Base-by-base conservation (phyloP, 2,888 invertebrate species). In the Philereme transversata region DNA sequence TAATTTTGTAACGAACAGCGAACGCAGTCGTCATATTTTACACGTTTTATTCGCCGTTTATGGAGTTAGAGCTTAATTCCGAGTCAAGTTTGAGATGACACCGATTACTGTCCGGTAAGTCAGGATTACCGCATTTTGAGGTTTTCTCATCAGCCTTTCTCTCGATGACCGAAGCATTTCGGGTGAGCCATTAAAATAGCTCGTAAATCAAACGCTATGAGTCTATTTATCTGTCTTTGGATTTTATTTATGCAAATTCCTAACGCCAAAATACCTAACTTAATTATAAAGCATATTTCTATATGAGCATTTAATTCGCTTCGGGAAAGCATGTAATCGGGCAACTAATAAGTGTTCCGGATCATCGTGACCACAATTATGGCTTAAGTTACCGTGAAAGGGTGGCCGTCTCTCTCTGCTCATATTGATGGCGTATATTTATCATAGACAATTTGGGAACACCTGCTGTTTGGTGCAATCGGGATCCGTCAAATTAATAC, bases 371-470 rank as follows among this genome's bases (percentile, higher is more conserved):
- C 80, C 84, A 81, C 87, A 83, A 86, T 87, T 83, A 86, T 76
- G 72, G 74, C 80, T 81, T 75, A 78, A 72, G 75, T 78, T 75
- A 72, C 80, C 80, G 78, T 74, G 82, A 77, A 82, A 83, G 85
- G 85, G 86, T 82, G 83, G 75, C 78, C 77, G 75, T 73, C 74
- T 64, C 71, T 64, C 71, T 71, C 73, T 73, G 70, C 70, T 60
- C 22, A 76, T 86, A 88, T 88, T 89, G 87, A 90, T 90, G 87
- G 87, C 68, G 78, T 77, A 75, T 83, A 90, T 91, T 87, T 85
- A 90, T 92, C 91, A 89, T 82, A 84, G 80, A 84, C 83, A 80
- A 83, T 86, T 86, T 82, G 74, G 82, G 90, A 83, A 88, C 92
- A 88, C 91, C 92, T 88, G 91, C 91, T 90, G 91, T 83, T 88